These are phyloP conservation scores for Tragopan temminckii DNA, from an alignment of 2,797 vertebrate species.

Conservation along the genomic window DNA sequence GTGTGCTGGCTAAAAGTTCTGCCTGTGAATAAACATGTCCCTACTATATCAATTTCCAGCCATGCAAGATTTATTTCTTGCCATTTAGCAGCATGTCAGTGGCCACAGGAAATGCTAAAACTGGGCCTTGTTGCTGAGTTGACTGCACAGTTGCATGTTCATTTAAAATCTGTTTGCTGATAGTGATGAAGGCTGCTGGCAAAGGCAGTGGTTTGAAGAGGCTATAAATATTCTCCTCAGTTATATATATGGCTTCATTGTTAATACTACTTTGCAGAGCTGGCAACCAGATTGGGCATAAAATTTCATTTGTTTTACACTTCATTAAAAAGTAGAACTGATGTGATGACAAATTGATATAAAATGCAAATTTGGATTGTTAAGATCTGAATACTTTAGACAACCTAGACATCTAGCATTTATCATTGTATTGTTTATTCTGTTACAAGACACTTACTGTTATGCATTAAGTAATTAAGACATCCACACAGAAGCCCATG, in stretches of 20 bases:
- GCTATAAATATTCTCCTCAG: not conserved
- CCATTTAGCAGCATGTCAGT: not conserved
- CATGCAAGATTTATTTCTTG: slow-evolving; percentile 6
- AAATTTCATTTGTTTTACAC: not conserved
- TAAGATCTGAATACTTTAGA: not conserved
- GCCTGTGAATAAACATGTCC: not conserved
- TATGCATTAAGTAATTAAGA: not conserved
- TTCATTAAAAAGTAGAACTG: not conserved
- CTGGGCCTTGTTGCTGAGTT: not conserved
- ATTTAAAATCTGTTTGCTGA: not conserved
- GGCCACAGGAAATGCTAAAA: not conserved
- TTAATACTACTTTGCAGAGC: not conserved
- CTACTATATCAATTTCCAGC: not conserved
- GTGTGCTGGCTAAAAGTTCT: not conserved
- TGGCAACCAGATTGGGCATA: not conserved
- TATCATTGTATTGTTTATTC: not conserved
- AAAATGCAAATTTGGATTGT: not conserved
- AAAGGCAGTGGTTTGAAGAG: not conserved
- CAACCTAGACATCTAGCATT: not conserved
- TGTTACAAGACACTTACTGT: rapidly evolving
- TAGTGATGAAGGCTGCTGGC: not conserved
- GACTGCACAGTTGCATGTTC: not conserved
- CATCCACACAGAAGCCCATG: not conserved
- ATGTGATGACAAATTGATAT: not conserved
- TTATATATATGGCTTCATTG: not conserved